Base-by-base conservation (phyloP, 1,140 invertebrate species). In the Leptinotarsa defecta region DNA sequence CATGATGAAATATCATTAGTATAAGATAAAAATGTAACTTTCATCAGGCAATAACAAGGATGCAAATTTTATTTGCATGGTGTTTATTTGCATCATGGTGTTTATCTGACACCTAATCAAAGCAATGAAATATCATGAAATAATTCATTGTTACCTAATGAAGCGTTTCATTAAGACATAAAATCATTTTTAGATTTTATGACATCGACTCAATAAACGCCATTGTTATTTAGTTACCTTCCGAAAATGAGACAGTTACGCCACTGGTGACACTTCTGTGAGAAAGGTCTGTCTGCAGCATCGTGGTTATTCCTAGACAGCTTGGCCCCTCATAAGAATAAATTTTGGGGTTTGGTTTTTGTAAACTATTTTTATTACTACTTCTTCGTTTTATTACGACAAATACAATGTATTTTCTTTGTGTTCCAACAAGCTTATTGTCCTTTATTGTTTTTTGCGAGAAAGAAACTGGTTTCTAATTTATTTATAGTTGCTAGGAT, bases 301-400 rank as follows among this genome's bases (percentile, higher is more conserved):
- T 69, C 43, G 27, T 48, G 68, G 68, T 69, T 48, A 48, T 57
- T 63, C 57, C 76, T 78, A 79, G 79, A 81, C 80, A 73, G 79
- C 73, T 73, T 80, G 81, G 80, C 81, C 81, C 81, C 80, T 79
- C 68, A 72, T 78, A 77, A 20, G 62, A 79, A 80, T 76, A 71
- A 74, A 80, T 80, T 82, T 81, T 80, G 76, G 81, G 81, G 81
- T 75, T 80, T 79, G 76, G 79, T 82, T 81, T 80, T 79, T 78
- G 73, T 79, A 77, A 79, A 77, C 70, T 73, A 77, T 77, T 79
- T 82, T 82, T 81, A 81, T 80, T 80, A 77, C 79, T 24, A 74
- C 75, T 71, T 78, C 78, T 80, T 78, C 72, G 69, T 79, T 82
- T 82, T 81, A 82, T 82, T 77, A 76, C 80, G 74, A 72, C 73